These are phyloP conservation scores for Turnix velox DNA, from an alignment of 2,113 vertebrate genomes.

Conservation along the genomic window DNA sequence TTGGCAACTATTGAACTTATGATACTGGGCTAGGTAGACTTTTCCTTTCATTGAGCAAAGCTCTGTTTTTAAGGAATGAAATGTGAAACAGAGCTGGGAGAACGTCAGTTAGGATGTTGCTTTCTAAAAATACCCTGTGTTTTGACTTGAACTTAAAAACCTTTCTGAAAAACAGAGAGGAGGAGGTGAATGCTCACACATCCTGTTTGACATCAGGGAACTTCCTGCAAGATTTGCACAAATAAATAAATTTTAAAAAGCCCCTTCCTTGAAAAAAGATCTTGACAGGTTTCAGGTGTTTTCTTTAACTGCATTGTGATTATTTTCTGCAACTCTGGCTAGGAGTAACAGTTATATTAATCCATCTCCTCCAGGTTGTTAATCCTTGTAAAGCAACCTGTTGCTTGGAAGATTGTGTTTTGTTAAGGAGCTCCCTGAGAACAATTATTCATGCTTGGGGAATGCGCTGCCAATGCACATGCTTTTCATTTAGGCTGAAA, in stretches of 20 bases:
- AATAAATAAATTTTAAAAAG: neutral
- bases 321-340: neutral
- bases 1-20: neutral
- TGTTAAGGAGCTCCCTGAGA: slow-evolving; percentile 34
- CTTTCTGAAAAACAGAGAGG: neutral
- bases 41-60: neutral
- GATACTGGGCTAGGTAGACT: neutral
- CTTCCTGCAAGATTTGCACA: neutral
- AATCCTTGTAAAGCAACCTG: slow-evolving; percentile 46
- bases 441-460: slow-evolving; percentile 17
- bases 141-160: neutral
- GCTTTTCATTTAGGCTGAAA: neutral
- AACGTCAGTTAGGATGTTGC: neutral
- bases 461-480: neutral
- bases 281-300: neutral
- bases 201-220: neutral
- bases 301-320: slow-evolving; percentile 19
- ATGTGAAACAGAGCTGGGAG: neutral
- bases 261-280: neutral
- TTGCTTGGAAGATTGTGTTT: slow-evolving; percentile 27
- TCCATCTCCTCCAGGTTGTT: slow-evolving; percentile 31
- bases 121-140: neutral
- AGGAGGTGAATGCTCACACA: neutral
- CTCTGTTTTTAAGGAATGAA: neutral
- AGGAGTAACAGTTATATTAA: slow-evolving; percentile 55